phyloP scores from a whole-genome alignment of 2,888 invertebrate species.

The Caenorhabditis sinica region DNA sequence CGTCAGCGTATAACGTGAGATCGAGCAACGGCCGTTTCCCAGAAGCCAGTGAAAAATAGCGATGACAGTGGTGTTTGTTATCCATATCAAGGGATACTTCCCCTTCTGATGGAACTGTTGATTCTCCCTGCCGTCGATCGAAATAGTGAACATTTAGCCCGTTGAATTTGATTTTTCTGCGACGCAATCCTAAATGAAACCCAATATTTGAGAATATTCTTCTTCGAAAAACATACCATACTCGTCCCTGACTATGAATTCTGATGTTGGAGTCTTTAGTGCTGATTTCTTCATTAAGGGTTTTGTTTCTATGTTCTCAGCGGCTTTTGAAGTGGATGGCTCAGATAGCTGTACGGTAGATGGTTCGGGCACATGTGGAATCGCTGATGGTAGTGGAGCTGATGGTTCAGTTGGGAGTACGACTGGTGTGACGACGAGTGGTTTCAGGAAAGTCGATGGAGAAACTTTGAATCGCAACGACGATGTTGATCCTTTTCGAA shows the following conservation, averaged over 20 bases:
- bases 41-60: constrained; percentile 38
- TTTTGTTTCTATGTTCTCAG: neutral
- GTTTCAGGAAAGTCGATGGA: constrained; percentile 42
- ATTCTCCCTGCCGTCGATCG: constrained; percentile 53
- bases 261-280: constrained; percentile 10
- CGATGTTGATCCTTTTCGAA: constrained; percentile 34
- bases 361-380: neutral
- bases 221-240: neutral
- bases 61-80: constrained; percentile 49
- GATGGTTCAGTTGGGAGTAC: neutral
- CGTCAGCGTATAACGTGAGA: constrained; percentile 26
- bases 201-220: neutral
- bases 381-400: neutral
- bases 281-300: constrained; percentile 9
- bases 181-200: constrained; percentile 22
- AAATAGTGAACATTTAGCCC: constrained; percentile 61
- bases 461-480: constrained; percentile 61
- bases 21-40: constrained; percentile 53
- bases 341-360: constrained; percentile 6
- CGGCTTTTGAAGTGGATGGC: constrained; percentile 39
- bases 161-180: constrained; percentile 23
- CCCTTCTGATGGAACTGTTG: constrained; percentile 58
- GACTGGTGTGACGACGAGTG: neutral
- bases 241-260: constrained; percentile 17
- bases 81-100: constrained; percentile 60